phyloP scores from a whole-genome alignment of 2,113 vertebrate genomes.

The Heterocephalus glaber region DNA sequence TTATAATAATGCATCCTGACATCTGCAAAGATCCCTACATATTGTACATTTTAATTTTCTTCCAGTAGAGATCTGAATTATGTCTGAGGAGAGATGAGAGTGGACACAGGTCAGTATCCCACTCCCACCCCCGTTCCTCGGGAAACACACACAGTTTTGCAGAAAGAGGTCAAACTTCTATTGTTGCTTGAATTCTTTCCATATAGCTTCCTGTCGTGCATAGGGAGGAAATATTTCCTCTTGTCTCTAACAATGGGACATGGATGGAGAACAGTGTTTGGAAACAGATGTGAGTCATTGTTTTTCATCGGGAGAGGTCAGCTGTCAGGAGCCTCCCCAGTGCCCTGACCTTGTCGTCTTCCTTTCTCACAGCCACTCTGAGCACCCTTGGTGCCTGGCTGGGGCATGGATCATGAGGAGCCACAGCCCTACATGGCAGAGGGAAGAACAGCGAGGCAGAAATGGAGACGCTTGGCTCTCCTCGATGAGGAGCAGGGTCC shows the following conservation, averaged over 20 bases:
- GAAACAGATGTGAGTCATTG: not conserved
- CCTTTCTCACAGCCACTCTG: not conserved
- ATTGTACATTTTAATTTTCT: constrained; percentile 27
- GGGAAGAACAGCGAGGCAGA: not conserved
- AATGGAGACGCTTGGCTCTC: not conserved
- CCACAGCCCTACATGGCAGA: not conserved
- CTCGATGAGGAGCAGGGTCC: not conserved
- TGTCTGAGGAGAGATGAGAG: constrained; percentile 42
- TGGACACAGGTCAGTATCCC: not conserved
- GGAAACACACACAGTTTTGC: constrained; percentile 23
- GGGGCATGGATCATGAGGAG: not conserved
- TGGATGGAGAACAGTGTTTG: not conserved
- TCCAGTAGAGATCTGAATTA: not conserved
- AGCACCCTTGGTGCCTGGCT: not conserved
- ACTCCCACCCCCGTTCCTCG: not conserved
- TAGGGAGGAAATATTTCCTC: constrained; percentile 81
- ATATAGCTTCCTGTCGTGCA: constrained; percentile 78
- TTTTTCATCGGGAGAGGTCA: not conserved
- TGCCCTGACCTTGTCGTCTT: not conserved
- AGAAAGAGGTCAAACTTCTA: constrained; percentile 66
- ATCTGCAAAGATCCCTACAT: not conserved
- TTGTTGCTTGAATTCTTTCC: constrained; percentile 73
- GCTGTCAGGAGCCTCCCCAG: not conserved
- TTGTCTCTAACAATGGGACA: constrained; percentile 74
- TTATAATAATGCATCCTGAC: not conserved